A percentile compares a stretch with the other conserved stretches of the same genome.
These are phyloP conservation scores for Protobothrops flavoviridis DNA, from an alignment of 2,113 vertebrate genomes.

Conservation along the genomic window DNA sequence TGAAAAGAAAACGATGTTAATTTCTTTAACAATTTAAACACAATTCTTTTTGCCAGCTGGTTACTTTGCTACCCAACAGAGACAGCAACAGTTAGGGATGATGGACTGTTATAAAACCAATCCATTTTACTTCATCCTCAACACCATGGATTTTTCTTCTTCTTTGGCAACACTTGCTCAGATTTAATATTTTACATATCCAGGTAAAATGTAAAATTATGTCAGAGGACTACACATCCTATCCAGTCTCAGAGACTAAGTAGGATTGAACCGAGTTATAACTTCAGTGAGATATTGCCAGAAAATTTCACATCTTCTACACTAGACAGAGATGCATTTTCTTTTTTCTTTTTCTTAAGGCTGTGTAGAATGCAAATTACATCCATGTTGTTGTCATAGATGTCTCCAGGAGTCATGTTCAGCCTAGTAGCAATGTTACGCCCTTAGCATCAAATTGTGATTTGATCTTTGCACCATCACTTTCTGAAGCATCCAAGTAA, in stretches of 20 bases:
- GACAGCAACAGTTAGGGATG: not conserved
- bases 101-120: not conserved
- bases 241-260: not conserved
- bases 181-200: not conserved
- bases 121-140: not conserved
- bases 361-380: not conserved
- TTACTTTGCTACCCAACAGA: not conserved
- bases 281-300: not conserved
- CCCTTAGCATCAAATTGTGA: not conserved
- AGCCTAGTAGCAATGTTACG: not conserved
- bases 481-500: not conserved
- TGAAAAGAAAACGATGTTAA: conserved; percentile 21
- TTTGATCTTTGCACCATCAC: not conserved
- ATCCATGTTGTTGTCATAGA: not conserved
- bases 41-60: not conserved
- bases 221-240: not conserved
- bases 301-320: not conserved
- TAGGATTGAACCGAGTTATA: not conserved
- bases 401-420: not conserved
- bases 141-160: not conserved
- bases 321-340: not conserved
- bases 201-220: not conserved
- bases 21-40: conserved; percentile 12
- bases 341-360: not conserved
- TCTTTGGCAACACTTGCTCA: not conserved